Base-by-base conservation (phyloP, 2,113 vertebrate species). In the Nannobrachium achirus region DNA sequence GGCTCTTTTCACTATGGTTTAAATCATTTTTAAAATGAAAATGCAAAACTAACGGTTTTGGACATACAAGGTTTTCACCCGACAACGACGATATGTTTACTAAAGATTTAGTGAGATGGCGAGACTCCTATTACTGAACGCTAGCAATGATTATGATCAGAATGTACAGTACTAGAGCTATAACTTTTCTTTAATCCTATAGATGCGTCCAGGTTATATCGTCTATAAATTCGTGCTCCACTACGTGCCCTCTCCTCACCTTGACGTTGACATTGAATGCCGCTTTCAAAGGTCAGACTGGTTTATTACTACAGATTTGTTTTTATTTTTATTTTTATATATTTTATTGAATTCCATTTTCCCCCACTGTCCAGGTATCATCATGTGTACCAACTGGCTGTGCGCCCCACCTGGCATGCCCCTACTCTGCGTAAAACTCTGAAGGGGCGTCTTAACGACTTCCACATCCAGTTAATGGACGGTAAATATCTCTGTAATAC, bases 381-480 rank as follows among this genome's bases (percentile, higher is more conserved):
- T 13, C 80, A 89, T n/a, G 83, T 92, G 7, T 50, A 87, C 74
- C 75, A 78, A 9, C 81, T 89, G 56, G 86, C 78, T 0, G 79
- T 91, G 20, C 76, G 71, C 44, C 90, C 92, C 13, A 90, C 89
- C 1, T 92, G 86, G 89, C 7, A 68, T 40, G 76, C 83, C 7
- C 40, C 57, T 5, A 15, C 83, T 4, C 0, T 78, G 61, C 80
- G 16, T 55, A 90, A 90, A 78, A 77, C 8, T 1, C 79, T 93
- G 11, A 82, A 66, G 49, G 72, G 75, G 14, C 66, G 63, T 25
- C 46, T 53, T 2, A 67, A 38, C 33, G 63, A 88, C n/a, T 92
- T 89, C 55, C 61, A 63, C 15, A 88, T 93, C 15, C 66, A 79
- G n/a, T 4, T 90, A 55, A 90, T 92, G 90, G 84, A 91, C 9